These are phyloP conservation scores for Calypte anna DNA, from an alignment of 2,113 vertebrate species.

Conservation along the genomic window DNA sequence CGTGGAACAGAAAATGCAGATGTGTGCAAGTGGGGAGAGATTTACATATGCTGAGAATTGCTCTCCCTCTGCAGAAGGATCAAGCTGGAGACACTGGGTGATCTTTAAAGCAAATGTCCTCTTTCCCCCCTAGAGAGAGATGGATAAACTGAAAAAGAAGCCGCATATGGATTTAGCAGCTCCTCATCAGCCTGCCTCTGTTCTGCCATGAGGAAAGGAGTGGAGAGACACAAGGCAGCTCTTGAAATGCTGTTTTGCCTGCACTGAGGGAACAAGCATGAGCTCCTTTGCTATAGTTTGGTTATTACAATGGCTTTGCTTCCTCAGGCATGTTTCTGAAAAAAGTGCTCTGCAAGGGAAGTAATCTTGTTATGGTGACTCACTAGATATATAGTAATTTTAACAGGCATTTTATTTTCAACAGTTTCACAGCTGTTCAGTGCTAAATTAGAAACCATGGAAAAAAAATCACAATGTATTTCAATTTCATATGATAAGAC, in stretches of 20 bases:
- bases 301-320: not conserved
- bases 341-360: not conserved
- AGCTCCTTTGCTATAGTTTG: not conserved
- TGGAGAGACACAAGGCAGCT: not conserved
- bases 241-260: not conserved
- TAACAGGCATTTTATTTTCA: conserved; percentile 37
- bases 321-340: not conserved
- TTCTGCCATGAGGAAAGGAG: not conserved
- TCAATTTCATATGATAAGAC: conserved; percentile 31
- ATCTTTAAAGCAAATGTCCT: not conserved
- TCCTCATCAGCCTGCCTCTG: not conserved
- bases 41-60: not conserved
- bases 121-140: accelerated
- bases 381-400: not conserved
- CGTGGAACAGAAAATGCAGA: not conserved
- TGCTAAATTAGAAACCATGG: conserved; percentile 10
- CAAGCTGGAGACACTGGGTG: not conserved
- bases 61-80: not conserved
- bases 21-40: accelerated
- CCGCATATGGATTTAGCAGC: not conserved
- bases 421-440: not conserved
- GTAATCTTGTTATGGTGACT: not conserved
- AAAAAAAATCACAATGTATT: not conserved
- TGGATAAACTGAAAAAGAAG: not conserved
- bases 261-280: not conserved